phyloP scores from a whole-genome alignment of 2,888 invertebrate genomes.

The Lomographa bimaculata region DNA sequence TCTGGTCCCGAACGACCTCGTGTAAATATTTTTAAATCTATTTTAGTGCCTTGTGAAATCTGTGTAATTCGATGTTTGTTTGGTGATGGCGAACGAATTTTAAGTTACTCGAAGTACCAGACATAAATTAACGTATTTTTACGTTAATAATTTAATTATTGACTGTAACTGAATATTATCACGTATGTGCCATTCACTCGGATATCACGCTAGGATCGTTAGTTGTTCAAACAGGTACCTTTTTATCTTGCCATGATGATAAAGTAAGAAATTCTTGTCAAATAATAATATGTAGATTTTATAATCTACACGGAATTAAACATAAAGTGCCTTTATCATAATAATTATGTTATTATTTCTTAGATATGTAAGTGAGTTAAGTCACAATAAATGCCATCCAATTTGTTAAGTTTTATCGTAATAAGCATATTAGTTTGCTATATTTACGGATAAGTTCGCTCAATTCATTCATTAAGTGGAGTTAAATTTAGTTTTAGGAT shows the following conservation, averaged over 20 bases:
- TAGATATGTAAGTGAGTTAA: conserved; percentile 78
- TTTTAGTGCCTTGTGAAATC: conserved; percentile 70
- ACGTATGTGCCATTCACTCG: conserved; percentile 80
- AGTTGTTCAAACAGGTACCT: conserved; percentile 81
- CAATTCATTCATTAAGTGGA: conserved; percentile 76
- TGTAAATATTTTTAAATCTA: conserved; percentile 59
- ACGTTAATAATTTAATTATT: conserved; percentile 11
- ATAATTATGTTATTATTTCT: conserved; percentile 68
- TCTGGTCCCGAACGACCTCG: conserved; percentile 56
- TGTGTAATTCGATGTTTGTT: conserved; percentile 53
- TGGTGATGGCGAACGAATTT: conserved; percentile 57
- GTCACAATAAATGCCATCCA: conserved; percentile 84
- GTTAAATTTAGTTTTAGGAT: conserved; percentile 67
- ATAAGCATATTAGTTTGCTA: conserved; percentile 72
- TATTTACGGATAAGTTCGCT: conserved; percentile 75
- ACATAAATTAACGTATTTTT: conserved; percentile 6
- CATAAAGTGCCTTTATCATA: conserved; percentile 78
- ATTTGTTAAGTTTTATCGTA: conserved; percentile 78
- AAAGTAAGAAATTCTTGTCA: conserved; percentile 81
- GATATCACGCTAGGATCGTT: conserved; percentile 75
- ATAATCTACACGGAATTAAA: conserved; percentile 65
- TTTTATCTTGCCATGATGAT: conserved; percentile 83
- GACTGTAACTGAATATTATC: conserved; percentile 40
- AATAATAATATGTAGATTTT: conserved; percentile 56
- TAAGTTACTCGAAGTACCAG: conserved; percentile 12